Evolutionary conservation across 2,888 invertebrate genomes (phyloP), one percentile per base, ranked within the genome.

Genomic region (Altica lythri): DNA sequence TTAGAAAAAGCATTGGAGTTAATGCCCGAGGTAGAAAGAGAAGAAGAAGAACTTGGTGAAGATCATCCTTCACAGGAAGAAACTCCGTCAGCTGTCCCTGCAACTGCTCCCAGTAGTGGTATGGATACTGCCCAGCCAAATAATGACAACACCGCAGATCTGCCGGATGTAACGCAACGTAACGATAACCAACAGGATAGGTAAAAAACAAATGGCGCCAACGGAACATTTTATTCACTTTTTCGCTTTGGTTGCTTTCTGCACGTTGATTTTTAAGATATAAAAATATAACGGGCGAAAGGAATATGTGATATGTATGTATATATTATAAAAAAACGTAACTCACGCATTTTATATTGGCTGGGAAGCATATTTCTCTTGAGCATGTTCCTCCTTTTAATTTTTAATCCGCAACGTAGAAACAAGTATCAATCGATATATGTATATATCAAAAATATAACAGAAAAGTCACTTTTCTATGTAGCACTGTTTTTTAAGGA

Each of bases 1-100:
- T 81, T 96, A 55, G 86, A 89, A 62, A 82, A 87, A 72, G 92
- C 92, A 4, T 81, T 83, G 61, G 90, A 90, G 70, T 77, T 92
- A 27, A 85, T 87, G 69, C 87, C 88, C 1, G 86, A 88, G 62
- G 84, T 84, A 69, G 86, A 76, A 46, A 61, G 70, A 9, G 74
- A 75, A 10, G 72, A 72, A 16, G 75, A 75, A 13, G 74, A 73
- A 35, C 67, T 66, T 6, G 72, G 70, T 49, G 75, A 76, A 59
- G 75, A 75, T 37, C 74, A 72, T 22, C 72, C 73, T 52, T 71
- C 72, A 12, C 74, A 73, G 53, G 74, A 75, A 46, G 75, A 75
- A 48, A 43, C 43, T 8, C 54, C 50, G 2, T 40, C 49, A n/a
- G n/a, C n/a, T n/a, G n/a, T n/a, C n/a, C n/a, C n/a, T n/a, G n/a